Conservation (phyloP, 2,113 vertebrate genomes). For the Neogobius melanostomus region DNA sequence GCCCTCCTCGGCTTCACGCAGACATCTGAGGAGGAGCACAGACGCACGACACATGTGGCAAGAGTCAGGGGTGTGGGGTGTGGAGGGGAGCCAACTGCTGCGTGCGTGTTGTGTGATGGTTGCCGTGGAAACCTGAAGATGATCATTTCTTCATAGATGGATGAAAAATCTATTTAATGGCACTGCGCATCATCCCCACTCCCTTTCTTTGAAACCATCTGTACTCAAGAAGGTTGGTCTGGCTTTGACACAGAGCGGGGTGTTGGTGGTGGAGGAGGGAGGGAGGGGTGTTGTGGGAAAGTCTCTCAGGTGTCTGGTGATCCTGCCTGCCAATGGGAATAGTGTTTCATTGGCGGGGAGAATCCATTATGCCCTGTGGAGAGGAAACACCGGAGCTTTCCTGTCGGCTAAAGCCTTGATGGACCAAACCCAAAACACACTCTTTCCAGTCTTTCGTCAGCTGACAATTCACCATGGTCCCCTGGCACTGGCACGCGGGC, state of each 20-base stretch:
- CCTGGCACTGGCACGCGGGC: slow-evolving; percentile 45
- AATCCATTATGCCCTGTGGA: slow-evolving; percentile 76
- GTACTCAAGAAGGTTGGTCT: slow-evolving; percentile 39
- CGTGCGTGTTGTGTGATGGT: slow-evolving; percentile 30
- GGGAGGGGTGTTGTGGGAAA: slow-evolving; percentile 62
- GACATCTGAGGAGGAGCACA: slow-evolving; percentile 10
- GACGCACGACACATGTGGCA: slow-evolving; percentile 34
- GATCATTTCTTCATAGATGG: slow-evolving; percentile 35
- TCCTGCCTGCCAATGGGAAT: slow-evolving; percentile 58
- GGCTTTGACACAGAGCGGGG: slow-evolving; percentile 33
- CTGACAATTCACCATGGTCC: slow-evolving; percentile 61
- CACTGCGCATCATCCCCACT: slow-evolving; percentile 34
- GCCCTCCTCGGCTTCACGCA: slow-evolving; percentile 15
- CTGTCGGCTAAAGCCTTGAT: slow-evolving; percentile 58
- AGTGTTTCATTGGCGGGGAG: slow-evolving; percentile 72
- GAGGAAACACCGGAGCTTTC: slow-evolving; percentile 71
- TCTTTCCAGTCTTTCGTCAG: slow-evolving; percentile 73
- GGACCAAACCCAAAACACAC: slow-evolving; percentile 61
- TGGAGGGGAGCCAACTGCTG: slow-evolving; percentile 13
- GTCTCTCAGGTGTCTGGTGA: slow-evolving; percentile 64
- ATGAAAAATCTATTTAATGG: background rate
- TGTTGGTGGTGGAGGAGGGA: slow-evolving; percentile 8
- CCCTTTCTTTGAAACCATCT: slow-evolving; percentile 28
- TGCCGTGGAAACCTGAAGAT: slow-evolving; percentile 43
- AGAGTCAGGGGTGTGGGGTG: slow-evolving; percentile 13